Evolutionary conservation across 2,888 invertebrate genomes (phyloP).

Genomic region (Habrosyne pyritoides): DNA sequence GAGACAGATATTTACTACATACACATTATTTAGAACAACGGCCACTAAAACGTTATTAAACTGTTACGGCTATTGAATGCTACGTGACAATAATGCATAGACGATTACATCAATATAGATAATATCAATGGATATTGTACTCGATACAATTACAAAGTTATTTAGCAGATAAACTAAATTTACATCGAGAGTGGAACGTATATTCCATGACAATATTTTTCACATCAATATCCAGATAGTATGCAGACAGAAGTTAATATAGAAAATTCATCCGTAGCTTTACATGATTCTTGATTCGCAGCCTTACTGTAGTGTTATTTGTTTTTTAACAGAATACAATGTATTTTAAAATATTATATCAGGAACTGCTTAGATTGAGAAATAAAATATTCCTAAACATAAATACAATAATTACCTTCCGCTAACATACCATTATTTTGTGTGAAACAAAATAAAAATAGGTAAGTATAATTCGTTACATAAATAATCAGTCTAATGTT

Average conservation of each 20-base stretch:
- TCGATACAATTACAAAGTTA: constrained; percentile 14
- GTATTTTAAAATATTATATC: neutral
- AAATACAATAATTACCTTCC: neutral
- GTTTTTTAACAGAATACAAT: neutral
- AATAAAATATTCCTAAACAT: neutral
- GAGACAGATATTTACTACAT: constrained; percentile 65
- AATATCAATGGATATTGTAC: constrained; percentile 39
- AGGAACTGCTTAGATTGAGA: constrained; percentile 8
- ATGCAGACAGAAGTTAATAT: neutral
- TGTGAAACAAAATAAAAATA: neutral
- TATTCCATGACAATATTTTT: neutral
- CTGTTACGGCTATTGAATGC: constrained; percentile 50
- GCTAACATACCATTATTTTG: neutral
- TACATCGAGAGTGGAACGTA: neutral
- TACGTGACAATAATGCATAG: constrained; percentile 45
- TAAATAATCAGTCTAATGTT: neutral
- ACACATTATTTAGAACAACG: constrained; percentile 55
- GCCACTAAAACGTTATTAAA: constrained; percentile 50
- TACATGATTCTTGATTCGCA: neutral
- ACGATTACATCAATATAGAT: constrained; percentile 7
- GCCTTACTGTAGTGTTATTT: neutral
- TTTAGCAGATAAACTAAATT: neutral
- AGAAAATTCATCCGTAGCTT: neutral
- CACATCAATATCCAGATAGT: neutral
- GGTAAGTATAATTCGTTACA: constrained; percentile 1